phyloP scores from a whole-genome alignment of 1,140 invertebrate species.

The Lepidurus apus region DNA sequence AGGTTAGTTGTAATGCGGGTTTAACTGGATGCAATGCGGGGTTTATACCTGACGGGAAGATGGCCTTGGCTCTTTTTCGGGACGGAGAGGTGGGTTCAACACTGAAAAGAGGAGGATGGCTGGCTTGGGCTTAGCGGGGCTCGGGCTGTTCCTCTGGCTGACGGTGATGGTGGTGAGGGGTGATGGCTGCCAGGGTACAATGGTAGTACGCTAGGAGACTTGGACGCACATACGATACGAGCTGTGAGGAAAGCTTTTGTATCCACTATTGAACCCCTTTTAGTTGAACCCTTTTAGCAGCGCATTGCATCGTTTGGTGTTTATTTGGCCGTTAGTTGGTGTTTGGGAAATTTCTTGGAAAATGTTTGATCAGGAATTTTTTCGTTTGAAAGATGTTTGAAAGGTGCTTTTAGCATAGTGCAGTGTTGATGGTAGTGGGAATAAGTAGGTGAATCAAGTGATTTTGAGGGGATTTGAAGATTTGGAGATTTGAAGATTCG shows the following conservation, averaged over 20 bases:
- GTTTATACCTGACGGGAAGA: slow-evolving; percentile 1
- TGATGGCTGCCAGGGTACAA: slow-evolving; percentile 4
- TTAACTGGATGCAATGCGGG: neutral
- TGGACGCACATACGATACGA: neutral
- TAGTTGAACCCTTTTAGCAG: no score
- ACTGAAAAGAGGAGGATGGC: neutral
- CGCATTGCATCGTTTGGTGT: no score
- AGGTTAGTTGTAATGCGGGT: neutral
- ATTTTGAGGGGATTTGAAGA: no score
- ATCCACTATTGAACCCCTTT: no score
- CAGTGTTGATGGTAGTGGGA: no score
- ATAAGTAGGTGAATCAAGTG: no score
- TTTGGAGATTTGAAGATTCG: no score
- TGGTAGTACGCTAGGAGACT: slow-evolving; percentile 9
- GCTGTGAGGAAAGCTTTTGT: neutral
- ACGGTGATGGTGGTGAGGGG: neutral
- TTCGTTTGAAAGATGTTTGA: no score
- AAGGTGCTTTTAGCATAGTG: no score
- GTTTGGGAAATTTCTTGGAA: no score
- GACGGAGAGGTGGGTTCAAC: neutral
- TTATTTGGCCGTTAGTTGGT: no score
- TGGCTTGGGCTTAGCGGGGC: neutral
- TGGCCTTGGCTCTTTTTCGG: neutral
- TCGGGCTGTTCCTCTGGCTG: neutral
- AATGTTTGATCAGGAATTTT: no score